Base-by-base conservation (phyloP, 2,113 vertebrate species). In the Fregata magnificens region DNA sequence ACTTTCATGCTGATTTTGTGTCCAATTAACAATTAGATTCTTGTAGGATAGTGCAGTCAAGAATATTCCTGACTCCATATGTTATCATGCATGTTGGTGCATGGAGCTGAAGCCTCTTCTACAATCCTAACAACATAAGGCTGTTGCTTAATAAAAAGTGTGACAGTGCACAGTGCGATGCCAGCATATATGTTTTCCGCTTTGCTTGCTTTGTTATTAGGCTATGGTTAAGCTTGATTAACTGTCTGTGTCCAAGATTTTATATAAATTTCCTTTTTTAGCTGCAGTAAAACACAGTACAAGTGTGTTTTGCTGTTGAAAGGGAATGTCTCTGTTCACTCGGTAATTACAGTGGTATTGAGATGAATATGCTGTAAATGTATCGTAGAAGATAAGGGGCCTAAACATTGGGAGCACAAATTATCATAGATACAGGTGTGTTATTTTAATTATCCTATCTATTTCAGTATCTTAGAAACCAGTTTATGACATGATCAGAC, bases 151-250 rank as follows among this genome's bases (percentile, higher is more conserved):
- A 81, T 55, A 86, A 79, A 61, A 94, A 59, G 36, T 38, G 18
- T 84, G 73, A 50, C 66, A 71, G 28, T 16, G 28, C 56, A 9
- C 1, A 13, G 32, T 77, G 71, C 42, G 40, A 76, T 31, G 34
- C 38, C 78, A 78, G 32, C 19, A 4, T 70, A 47, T 59, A 58
- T 38, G 9, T 69, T 91, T 93, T 93, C 87, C 61, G 56, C 79
- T 95, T 89, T 93, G 26, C 52, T 91, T 87, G n/a, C 70, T 90
- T 90, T 86, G 82, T 92, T 89, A 82, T 92, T 84, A 93, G 44
- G 29, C n/a, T 70, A 28, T 44, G 63, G 85, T 88, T 94, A 94
- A 94, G 90, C 79, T 94, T 96, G 90, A 82, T 84, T 76, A 92
- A 56, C 38, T 87, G 31, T 86, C 78, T 45, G 59, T 93, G 63